A percentile compares a stretch with the other conserved stretches of the same genome.
Conservation (phyloP, 2,888 invertebrate genomes). For the Agrotis ipsilon region DNA sequence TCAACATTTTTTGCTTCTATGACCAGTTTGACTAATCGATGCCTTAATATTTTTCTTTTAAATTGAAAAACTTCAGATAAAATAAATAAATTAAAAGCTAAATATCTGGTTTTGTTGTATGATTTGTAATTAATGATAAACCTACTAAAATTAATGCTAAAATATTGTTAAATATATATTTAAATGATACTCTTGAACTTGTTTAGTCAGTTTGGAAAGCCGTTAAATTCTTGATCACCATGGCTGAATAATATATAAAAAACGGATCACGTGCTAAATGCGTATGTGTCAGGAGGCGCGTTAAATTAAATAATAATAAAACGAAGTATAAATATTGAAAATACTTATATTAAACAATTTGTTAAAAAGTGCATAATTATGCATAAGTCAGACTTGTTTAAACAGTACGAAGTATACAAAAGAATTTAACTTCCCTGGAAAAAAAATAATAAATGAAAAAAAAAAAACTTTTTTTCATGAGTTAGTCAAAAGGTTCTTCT, state of each 20-base stretch:
- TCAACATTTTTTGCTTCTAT: not conserved
- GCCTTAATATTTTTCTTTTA: not conserved
- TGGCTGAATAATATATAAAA: conserved; percentile 18
- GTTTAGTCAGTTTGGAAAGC: conserved; percentile 19
- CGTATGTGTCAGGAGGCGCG: no score
- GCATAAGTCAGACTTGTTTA: no score
- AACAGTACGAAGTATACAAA: no score
- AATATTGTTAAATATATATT: conserved; percentile 24
- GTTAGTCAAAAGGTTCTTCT: no score
- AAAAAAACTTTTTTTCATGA: no score
- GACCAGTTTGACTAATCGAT: not conserved
- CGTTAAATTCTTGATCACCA: conserved; percentile 1
- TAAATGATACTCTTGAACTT: conserved; percentile 5
- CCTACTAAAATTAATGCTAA: conserved; percentile 10
- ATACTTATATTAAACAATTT: no score
- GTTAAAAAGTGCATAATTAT: no score
- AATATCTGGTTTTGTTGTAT: not conserved
- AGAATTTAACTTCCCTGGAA: no score
- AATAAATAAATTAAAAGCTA: not conserved
- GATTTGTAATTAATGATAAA: conserved; percentile 4
- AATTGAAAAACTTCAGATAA: not conserved
- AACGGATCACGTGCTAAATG: no score
- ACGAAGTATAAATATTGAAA: no score
- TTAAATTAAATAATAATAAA: no score
- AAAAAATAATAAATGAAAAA: no score